phyloP scores from a whole-genome alignment of 2,797 vertebrate genomes.

The Acridotheres tristis region DNA sequence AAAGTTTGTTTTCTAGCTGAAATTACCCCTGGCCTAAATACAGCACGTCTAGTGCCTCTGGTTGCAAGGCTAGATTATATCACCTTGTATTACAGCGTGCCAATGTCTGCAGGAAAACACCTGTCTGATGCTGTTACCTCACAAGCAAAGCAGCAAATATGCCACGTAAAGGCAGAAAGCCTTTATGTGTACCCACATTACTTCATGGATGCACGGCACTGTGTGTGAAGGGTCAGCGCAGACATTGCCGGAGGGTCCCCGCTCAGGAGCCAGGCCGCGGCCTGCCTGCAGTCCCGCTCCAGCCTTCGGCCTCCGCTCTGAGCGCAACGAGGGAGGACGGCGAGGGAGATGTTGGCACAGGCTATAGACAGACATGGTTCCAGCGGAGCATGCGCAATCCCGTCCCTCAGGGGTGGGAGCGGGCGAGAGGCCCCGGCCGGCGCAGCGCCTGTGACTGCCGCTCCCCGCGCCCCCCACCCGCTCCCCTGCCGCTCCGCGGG shows the following conservation, averaged over 20 bases:
- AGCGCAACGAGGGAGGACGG: neutral
- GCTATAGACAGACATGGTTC: neutral
- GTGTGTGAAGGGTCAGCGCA: neutral
- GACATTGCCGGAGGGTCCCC: neutral
- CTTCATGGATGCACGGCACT: neutral
- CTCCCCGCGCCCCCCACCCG: too few species aligned
- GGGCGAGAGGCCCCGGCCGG: neutral
- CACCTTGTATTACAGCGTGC: too few species aligned
- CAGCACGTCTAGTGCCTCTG: neutral
- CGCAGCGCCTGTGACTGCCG: too few species aligned
- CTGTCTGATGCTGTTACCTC: neutral
- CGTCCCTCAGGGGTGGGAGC: neutral
- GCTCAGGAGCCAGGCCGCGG: neutral
- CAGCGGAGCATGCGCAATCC: neutral
- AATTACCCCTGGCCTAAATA: neutral
- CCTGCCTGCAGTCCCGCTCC: neutral
- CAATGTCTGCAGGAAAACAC: neutral
- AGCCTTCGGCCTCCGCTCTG: too few species aligned
- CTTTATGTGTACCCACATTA: too few species aligned
- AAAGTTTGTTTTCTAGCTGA: neutral
- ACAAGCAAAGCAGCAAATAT: neutral
- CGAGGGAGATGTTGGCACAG: neutral
- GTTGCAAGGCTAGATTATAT: neutral
- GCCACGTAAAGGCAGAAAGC: neutral
- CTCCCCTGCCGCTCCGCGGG: too few species aligned